Evolutionary conservation across 2,113 vertebrate species (phyloP), one percentile per base, ranked within the genome.

Genomic region (Carassius gibelio): DNA sequence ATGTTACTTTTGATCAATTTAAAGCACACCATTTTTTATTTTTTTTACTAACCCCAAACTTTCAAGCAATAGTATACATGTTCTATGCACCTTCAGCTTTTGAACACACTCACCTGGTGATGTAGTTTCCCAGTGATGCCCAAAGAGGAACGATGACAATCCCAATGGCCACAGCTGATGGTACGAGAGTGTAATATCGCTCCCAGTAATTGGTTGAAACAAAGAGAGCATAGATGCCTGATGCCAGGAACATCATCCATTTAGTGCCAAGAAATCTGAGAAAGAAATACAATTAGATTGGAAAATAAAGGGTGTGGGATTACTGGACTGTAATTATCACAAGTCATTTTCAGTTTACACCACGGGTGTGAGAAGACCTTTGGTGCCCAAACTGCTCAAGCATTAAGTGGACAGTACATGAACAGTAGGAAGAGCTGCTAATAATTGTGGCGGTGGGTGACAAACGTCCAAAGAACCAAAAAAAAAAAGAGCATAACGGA

Each of bases 151-250:
- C 97, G 0, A 99, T 98, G 90, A 94, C 96, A 88, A 95, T 93
- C 0, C 98, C 98, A 0, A 98, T 96, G 23, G 96, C 97, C 45
- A 97, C 96, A 0, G 98, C 97, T 0, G 97, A 97, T 8, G 98
- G 98, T 55, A 99, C 98, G 15, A 99, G 91, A 0, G 98, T 99
- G 92, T 98, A 99, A 91, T 98, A 98, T n/a, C 97, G 96, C 92
- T 99, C 98, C 98, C 98, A 99, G 93, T 99, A 99, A 91, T 99
- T 99, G 87, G 97, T 98, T 14, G 98, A 99, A 80, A 99, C 96
- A 0, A 99, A 99, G 55, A 99, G 96, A 30, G 98, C 96, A 0
- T 99, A 99, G 92, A 99, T 95, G 8, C 98, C 98, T 0, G 97
- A 95, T 0, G 97, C 96, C 81, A 99, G 93, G 87, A 98, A 99